These are phyloP conservation scores for Brachyptera risi DNA, from an alignment of 2,888 invertebrate species.

Conservation along the genomic window DNA sequence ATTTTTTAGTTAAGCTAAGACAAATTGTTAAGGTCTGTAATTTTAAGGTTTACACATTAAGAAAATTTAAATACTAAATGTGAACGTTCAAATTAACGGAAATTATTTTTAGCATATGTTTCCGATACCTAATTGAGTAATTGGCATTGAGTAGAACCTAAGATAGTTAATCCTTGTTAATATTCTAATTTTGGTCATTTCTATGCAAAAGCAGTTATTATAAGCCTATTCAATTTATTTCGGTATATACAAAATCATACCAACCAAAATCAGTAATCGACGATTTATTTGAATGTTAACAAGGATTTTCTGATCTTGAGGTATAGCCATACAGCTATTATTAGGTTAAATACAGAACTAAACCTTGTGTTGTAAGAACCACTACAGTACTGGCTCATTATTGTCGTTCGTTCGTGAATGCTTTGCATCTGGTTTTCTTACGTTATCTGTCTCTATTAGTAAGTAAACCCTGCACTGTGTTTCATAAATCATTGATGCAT, in stretches of 20 bases:
- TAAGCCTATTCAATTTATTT: background rate
- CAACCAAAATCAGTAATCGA: background rate
- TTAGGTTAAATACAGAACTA: background rate
- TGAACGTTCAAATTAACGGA: slow-evolving; percentile 14
- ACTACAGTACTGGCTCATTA: slow-evolving; percentile 11
- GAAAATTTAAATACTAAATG: slow-evolving; percentile 22
- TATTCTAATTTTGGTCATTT: background rate
- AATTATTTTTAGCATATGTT: background rate
- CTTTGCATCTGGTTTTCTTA: slow-evolving; percentile 24
- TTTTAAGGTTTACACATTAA: slow-evolving; percentile 32
- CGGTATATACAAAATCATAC: too few species aligned
- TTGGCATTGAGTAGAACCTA: background rate
- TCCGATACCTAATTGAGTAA: background rate
- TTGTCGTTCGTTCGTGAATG: slow-evolving; percentile 19
- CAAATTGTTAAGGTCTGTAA: slow-evolving; percentile 28
- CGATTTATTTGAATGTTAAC: background rate
- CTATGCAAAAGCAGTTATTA: background rate
- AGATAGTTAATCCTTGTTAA: background rate
- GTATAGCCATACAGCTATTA: background rate
- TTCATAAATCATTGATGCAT: slow-evolving; percentile 21
- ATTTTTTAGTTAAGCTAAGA: slow-evolving; percentile 14
- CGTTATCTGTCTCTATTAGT: slow-evolving; percentile 24
- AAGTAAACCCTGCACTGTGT: slow-evolving; percentile 28
- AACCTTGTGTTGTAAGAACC: background rate
- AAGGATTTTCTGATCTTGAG: background rate